Conservation (phyloP, 2,888 invertebrate species). For the Platypus cylindrus region DNA sequence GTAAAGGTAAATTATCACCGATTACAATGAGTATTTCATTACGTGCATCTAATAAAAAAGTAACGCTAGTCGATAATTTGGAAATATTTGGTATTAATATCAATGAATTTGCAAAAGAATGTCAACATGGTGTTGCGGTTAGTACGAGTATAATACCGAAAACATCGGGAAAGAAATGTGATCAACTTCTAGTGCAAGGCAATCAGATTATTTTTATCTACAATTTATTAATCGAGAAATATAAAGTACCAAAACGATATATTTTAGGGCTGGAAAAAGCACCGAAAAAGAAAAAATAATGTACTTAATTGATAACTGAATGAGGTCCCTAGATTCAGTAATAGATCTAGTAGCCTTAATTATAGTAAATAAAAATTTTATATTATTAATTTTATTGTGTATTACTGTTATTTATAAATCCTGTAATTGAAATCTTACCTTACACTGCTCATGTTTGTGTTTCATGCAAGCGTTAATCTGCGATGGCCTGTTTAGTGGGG, state of each 20-base stretch:
- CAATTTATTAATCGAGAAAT: slow-evolving; percentile 47
- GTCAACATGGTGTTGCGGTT: slow-evolving; percentile 78
- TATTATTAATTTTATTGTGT: too few relatives aligned
- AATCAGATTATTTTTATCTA: slow-evolving; percentile 58
- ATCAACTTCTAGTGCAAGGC: slow-evolving; percentile 79
- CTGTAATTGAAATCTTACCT: too few relatives aligned
- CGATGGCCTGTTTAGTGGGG: too few relatives aligned
- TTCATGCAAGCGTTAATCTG: too few relatives aligned
- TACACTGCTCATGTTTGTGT: too few relatives aligned
- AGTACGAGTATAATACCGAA: slow-evolving; percentile 64
- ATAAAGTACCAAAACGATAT: slow-evolving; percentile 61
- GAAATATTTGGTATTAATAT: slow-evolving; percentile 76
- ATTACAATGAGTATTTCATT: slow-evolving; percentile 65
- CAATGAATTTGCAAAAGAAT: slow-evolving; percentile 62
- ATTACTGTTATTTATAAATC: too few relatives aligned
- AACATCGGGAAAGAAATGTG: slow-evolving; percentile 55
- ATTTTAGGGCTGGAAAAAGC: slow-evolving; percentile 65
- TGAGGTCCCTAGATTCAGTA: too few relatives aligned
- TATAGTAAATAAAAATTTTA: too few relatives aligned
- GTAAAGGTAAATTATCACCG: slow-evolving; percentile 60
- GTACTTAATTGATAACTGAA: too few relatives aligned
- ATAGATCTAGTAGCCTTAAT: too few relatives aligned
- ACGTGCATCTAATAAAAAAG: slow-evolving; percentile 82
- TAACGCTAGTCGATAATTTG: slow-evolving; percentile 80
- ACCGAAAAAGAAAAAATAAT: slow-evolving; percentile 51